Base-by-base conservation (phyloP, 2,113 vertebrate genomes). In the Chaetops frenatus region DNA sequence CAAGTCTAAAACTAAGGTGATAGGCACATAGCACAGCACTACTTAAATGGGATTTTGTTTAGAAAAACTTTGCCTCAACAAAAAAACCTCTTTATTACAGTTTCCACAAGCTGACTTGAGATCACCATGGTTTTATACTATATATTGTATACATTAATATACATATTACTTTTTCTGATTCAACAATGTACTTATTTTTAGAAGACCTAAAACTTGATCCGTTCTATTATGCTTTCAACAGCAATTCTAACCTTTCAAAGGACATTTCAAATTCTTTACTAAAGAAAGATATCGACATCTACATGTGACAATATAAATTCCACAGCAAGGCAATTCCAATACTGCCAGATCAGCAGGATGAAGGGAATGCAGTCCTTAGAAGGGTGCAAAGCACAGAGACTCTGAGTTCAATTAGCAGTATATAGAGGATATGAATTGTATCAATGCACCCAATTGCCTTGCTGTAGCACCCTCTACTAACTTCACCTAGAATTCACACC, bases 1-100 rank as follows among this genome's bases (percentile, higher is more conserved):
- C 25, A 35, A 93, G 50, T 81, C 77, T 90, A 95, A 97, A 97
- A 87, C 85, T 95, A 92, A 94, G 66, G 60, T 73, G 82, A 96
- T 45, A 5, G 10, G 81, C 93, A 97, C 65, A 56, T 31, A 96
- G 80, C 71, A 92, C 12, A 45, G 70, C 78, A 81, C 14, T 79
- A 12, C 66, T 71, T 81, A 70, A 66, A 86, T 31, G 36, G 17
- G 29, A 76, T 81, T 95, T 81, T 73, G 66, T 95, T 90, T 69
- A 64, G 45, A 35, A 53, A 94, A 65, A 27, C 24, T 45, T 15
- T 27, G 58, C 74, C 54, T 91, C 70, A 88, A 60, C 35, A 67
- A 48, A 78, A 62, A 65, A 91, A 84, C 61, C 15, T 89, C 56
- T 61, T 88, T 70, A 54, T 85, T 56, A 82, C 12, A 35, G 56